Evolutionary conservation across 2,797 vertebrate species (phyloP).

Genomic region (Enteromius afrohamiltoni): DNA sequence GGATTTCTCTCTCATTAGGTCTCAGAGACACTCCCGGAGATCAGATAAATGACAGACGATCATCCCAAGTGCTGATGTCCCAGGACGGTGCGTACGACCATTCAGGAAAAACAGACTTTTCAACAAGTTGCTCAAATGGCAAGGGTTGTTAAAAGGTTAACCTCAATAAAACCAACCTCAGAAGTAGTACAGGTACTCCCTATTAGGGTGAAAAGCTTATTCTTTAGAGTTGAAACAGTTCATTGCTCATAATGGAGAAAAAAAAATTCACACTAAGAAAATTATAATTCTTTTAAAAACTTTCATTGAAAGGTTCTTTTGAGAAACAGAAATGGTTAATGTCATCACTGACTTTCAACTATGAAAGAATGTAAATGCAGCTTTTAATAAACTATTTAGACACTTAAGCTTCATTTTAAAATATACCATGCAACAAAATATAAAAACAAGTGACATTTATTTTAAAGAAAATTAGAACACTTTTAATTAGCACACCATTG

Average conservation of each 20-base stretch:
- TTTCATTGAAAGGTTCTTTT: neutral
- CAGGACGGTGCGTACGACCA: neutral
- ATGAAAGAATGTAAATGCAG: neutral
- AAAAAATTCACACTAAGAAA: neutral
- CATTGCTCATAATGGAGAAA: neutral
- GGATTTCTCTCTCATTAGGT: constrained; percentile 42
- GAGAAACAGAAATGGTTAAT: neutral
- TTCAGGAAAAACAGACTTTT: constrained; percentile 35
- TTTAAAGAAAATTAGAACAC: neutral
- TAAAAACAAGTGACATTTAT: neutral
- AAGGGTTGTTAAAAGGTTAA: constrained; percentile 32
- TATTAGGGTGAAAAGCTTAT: neutral
- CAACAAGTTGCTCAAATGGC: constrained; percentile 28
- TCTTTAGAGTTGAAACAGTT: neutral
- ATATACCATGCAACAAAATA: neutral
- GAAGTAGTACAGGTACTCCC: neutral
- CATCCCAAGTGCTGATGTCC: neutral
- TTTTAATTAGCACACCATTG: neutral
- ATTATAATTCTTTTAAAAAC: neutral
- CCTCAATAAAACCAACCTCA: constrained; percentile 23
- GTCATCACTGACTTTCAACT: neutral
- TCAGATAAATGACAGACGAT: constrained; percentile 28
- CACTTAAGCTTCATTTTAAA: neutral
- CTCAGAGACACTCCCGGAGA: constrained; percentile 31
- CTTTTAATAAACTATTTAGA: neutral